These are phyloP conservation scores for Scaptomyza reducta DNA, from an alignment of 2,888 invertebrate species.

Conservation along the genomic window DNA sequence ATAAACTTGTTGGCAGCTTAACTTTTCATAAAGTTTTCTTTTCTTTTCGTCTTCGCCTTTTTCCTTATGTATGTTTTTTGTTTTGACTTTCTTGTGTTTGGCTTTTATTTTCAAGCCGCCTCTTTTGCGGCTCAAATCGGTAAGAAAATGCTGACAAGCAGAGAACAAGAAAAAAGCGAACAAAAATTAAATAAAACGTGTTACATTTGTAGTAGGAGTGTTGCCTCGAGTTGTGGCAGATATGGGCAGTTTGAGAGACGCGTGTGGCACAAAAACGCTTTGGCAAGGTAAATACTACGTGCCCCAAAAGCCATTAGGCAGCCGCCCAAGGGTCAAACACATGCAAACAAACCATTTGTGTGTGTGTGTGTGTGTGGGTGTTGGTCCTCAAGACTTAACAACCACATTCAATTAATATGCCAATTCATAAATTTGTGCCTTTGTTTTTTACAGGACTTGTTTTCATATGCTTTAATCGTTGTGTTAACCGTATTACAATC, in stretches of 20 bases:
- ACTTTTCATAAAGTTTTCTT: slow-evolving; percentile 67
- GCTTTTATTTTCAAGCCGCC: slow-evolving; percentile 62
- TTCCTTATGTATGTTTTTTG: no score
- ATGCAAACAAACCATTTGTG: slow-evolving; percentile 63
- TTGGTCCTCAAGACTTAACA: slow-evolving; percentile 16
- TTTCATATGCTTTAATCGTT: slow-evolving; percentile 36
- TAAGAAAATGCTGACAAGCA: slow-evolving; percentile 76
- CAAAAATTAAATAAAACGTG: slow-evolving; percentile 76
- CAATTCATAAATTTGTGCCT: slow-evolving; percentile 53
- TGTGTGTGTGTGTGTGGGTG: slow-evolving; percentile 24
- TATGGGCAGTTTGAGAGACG: slow-evolving; percentile 42
- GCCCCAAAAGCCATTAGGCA: slow-evolving; percentile 73
- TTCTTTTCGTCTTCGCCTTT: neutral
- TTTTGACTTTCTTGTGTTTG: slow-evolving; percentile 23
- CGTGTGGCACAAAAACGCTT: slow-evolving; percentile 50
- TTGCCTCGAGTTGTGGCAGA: slow-evolving; percentile 20
- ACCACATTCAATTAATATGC: slow-evolving; percentile 65
- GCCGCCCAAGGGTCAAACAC: slow-evolving; percentile 63
- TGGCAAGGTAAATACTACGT: slow-evolving; percentile 71
- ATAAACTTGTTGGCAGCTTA: slow-evolving; percentile 80
- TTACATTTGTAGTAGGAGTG: slow-evolving; percentile 64
- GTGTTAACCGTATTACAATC: slow-evolving; percentile 36
- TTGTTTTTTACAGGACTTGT: slow-evolving; percentile 54
- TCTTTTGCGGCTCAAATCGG: slow-evolving; percentile 65
- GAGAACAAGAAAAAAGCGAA: slow-evolving; percentile 35